Percentiles rank a stretch among this genome's conserved stretches.
Conservation (phyloP, 2,888 invertebrate species). For the Erannis defoliaria region DNA sequence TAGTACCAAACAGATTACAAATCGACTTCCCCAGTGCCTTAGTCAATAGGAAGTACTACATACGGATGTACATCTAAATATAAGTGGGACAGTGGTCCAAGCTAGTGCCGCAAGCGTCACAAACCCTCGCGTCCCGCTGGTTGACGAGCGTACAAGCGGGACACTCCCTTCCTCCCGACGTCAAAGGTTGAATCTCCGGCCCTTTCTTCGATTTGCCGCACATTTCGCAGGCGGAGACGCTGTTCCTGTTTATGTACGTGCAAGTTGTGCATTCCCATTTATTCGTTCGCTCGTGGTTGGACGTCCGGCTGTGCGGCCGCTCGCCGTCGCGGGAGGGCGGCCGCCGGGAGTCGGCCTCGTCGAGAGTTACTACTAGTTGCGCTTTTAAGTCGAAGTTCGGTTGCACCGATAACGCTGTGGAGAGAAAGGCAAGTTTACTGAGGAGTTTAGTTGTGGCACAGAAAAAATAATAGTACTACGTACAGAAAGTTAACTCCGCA, state of each 20-base stretch:
- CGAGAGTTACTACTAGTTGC: conserved; percentile 76
- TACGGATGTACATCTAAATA: conserved; percentile 73
- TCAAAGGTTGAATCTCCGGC: conserved; percentile 88
- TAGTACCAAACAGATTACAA: background rate
- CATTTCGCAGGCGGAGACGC: conserved; percentile 90
- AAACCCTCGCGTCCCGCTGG: conserved; percentile 87
- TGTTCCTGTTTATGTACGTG: conserved; percentile 88
- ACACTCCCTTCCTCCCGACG: conserved; percentile 91
- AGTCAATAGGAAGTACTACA: conserved; percentile 5
- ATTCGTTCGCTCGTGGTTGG: conserved; percentile 46
- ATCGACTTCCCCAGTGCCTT: background rate
- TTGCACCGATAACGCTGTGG: conserved; percentile 53
- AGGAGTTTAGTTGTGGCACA: too few relatives aligned
- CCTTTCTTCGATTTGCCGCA: conserved; percentile 89
- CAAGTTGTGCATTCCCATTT: conserved; percentile 91
- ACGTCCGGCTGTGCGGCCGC: conserved; percentile 50
- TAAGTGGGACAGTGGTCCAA: conserved; percentile 92
- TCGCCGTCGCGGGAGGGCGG: conserved; percentile 64
- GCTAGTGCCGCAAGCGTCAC: conserved; percentile 90
- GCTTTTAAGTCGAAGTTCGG: conserved; percentile 74
- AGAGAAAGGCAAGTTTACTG: background rate
- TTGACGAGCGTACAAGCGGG: conserved; percentile 92
- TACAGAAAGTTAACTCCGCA: too few relatives aligned
- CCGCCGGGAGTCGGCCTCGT: conserved; percentile 69
- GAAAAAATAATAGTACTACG: too few relatives aligned